Conservation (phyloP, 2,888 invertebrate species). For the Mesorhabditis spiculigera region DNA sequence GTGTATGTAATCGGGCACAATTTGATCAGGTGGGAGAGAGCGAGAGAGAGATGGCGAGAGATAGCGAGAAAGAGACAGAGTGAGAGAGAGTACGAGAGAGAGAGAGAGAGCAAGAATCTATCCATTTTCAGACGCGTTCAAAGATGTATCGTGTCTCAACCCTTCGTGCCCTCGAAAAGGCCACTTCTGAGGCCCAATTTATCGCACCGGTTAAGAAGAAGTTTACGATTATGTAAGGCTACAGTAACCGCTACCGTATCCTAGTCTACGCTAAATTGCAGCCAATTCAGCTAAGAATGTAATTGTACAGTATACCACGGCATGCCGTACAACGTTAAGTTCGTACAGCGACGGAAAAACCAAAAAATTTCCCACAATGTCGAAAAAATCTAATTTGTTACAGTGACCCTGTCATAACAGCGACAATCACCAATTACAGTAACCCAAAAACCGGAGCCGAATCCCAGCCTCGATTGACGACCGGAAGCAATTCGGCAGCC, state of each 20-base stretch:
- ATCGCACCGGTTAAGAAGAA: conserved; percentile 47
- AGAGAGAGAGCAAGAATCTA: too few relatives aligned
- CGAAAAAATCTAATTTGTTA: too few relatives aligned
- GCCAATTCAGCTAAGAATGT: too few relatives aligned
- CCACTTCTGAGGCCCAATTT: conserved; percentile 35
- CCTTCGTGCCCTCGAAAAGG: conserved; percentile 46
- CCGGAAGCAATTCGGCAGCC: conserved; percentile 11
- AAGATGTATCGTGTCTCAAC: conserved; percentile 39
- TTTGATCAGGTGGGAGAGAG: conserved; percentile 38
- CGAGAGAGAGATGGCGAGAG: neutral
- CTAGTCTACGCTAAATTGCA: too few relatives aligned
- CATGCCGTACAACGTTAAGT: conserved; percentile 10
- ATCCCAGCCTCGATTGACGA: conserved; percentile 35
- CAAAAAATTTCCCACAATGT: too few relatives aligned
- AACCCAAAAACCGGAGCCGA: conserved; percentile 44
- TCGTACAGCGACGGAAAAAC: too few relatives aligned
- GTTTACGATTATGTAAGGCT: conserved; percentile 53
- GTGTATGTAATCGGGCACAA: conserved; percentile 52
- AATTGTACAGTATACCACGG: too few relatives aligned
- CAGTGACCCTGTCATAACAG: too few relatives aligned
- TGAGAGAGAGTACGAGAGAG: neutral
- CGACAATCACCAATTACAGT: too few relatives aligned
- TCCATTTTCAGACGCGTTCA: neutral
- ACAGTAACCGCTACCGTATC: too few relatives aligned
- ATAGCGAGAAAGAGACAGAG: neutral